Conservation (phyloP, 1,140 invertebrate species). For the Brachionus manjavacas region DNA sequence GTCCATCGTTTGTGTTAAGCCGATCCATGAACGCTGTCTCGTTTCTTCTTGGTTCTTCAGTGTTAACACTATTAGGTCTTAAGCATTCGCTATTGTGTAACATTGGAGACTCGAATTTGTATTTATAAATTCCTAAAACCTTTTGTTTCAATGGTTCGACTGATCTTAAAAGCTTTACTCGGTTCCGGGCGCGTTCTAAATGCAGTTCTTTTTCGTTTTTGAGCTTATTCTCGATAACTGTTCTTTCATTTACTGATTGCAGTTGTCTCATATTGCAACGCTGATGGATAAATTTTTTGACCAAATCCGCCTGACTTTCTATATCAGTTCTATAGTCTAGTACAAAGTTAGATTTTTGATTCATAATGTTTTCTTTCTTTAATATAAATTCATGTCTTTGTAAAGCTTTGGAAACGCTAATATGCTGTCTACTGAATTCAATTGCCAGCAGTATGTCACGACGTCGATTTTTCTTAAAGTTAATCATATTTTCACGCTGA, state of each 20-base stretch:
- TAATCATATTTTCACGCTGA: constrained; percentile 46
- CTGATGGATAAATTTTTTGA: constrained; percentile 13
- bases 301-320: background rate
- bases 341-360: constrained; percentile 19
- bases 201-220: background rate
- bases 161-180: background rate
- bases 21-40: background rate
- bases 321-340: background rate
- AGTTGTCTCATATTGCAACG: background rate
- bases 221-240: background rate
- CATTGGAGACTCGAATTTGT: background rate
- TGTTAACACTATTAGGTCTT: background rate
- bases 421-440: constrained; percentile 54
- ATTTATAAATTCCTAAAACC: background rate
- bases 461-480: constrained; percentile 46
- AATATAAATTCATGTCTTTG: constrained; percentile 48
- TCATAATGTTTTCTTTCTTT: background rate
- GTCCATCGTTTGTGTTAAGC: background rate
- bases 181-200: background rate
- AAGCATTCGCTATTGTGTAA: background rate
- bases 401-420: constrained; percentile 54
- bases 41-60: background rate
- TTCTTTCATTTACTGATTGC: background rate
- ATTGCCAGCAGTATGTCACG: constrained; percentile 50
- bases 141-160: background rate